Evolutionary conservation across 2,888 invertebrate species (phyloP), one percentile per base, ranked within the genome.

Genomic region (Dolomedes plantarius): DNA sequence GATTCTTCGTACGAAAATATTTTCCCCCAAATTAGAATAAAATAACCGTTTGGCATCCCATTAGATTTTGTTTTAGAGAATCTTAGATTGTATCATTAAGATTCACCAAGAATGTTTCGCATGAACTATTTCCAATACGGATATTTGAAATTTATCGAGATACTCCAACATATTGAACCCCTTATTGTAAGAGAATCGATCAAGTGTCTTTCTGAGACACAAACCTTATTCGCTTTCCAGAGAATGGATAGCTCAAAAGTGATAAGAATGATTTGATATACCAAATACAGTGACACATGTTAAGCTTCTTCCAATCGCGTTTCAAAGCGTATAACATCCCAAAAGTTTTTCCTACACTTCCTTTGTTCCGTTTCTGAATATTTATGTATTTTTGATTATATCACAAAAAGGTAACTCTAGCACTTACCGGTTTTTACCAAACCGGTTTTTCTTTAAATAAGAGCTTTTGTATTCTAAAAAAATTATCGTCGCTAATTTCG

Each of bases 121-220:
- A 56, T 23, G 56, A 56, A 56, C 56, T 23, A 56, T 56, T 56
- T 23, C 56, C 56, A 23, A 56, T 56, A 56, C 23, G 16, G 36
- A 56, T n/a, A 56, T 3, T 11, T 56, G 5, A 56, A 56, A 56
- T 56, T 56, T 56, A 56, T 56, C 23, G 23, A 56, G 23, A 3
- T 16, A 56, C 23, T 56, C 23, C 56, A 56, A 19, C 56, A 23
- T 56, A 23, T 23, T 56, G 56, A 23, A 56, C 23, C 56, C 3
- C 56, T 56, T 23, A 19, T 56, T 1, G 56, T 56, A 23, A 56
- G 56, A 56, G 23, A 56, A 56, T 56, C 56, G 56, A 56, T 56
- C 56, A 23, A 56, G 56, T 56, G 19, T 23, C 41, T 11, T 46
- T 23, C 16, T 56, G 5, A 56, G 23, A 56, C 23, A 5, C 1